These are phyloP conservation scores for Brienomyrus longianalis DNA, from an alignment of 2,113 vertebrate genomes.

Conservation along the genomic window DNA sequence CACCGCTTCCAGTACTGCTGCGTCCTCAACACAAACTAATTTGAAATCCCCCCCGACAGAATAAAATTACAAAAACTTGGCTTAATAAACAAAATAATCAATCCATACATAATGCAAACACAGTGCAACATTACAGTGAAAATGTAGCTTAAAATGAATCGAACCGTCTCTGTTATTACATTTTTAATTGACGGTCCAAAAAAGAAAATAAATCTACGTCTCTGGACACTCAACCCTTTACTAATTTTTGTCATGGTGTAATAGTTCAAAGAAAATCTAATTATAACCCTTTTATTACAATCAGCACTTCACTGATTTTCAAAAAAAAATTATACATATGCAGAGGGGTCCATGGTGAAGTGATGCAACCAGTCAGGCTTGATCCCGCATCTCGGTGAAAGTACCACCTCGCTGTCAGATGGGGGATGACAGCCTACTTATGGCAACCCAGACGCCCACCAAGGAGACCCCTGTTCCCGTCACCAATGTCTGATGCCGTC, in stretches of 20 bases:
- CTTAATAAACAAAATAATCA: not conserved
- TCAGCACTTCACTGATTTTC: not conserved
- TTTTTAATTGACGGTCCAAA: not conserved
- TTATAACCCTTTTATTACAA: not conserved
- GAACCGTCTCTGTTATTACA: not conserved
- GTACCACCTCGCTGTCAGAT: not conserved
- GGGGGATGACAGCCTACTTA: not conserved
- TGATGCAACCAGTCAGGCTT: not conserved
- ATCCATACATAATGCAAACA: not conserved
- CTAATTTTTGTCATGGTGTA: not conserved
- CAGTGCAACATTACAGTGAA: not conserved
- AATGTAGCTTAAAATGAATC: slow-evolving; percentile 2
- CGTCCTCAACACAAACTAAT: not conserved
- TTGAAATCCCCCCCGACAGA: not conserved
- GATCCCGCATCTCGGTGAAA: not conserved
- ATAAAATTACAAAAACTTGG: not conserved
- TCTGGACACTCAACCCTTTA: not conserved
- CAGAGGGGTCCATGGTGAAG: not conserved
- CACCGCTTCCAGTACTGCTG: not conserved
- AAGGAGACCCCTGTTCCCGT: not conserved
- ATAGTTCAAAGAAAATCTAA: not conserved
- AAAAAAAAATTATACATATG: not conserved
- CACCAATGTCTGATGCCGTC: not conserved
- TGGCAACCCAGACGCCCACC: not conserved
- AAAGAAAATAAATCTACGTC: not conserved